These are phyloP conservation scores for Automeris io DNA, from an alignment of 2,888 invertebrate species.

Conservation along the genomic window DNA sequence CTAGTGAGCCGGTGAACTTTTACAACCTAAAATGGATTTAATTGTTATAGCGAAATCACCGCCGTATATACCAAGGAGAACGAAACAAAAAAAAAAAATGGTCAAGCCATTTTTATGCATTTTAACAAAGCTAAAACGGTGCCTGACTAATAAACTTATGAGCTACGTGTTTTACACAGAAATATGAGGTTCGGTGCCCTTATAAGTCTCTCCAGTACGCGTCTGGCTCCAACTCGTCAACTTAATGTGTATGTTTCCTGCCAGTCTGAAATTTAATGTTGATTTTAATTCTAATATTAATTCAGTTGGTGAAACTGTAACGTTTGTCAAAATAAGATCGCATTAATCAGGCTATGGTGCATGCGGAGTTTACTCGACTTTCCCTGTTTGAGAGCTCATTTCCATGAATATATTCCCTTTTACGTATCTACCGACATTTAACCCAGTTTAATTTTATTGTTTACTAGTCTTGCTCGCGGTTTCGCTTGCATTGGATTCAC, in stretches of 20 bases:
- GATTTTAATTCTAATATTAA: conserved; percentile 10
- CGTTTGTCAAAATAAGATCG: background rate
- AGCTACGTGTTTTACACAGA: conserved; percentile 3
- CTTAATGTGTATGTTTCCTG: conserved; percentile 7
- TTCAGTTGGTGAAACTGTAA: conserved; percentile 3
- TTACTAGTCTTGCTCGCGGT: no score
- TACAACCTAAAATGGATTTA: no score
- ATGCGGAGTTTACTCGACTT: background rate
- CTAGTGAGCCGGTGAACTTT: no score
- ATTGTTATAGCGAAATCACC: no score
- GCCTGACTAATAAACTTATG: conserved; percentile 1
- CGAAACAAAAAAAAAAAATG: no score
- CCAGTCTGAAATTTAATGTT: conserved; percentile 9
- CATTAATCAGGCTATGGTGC: background rate
- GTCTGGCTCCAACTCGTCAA: conserved; percentile 3
- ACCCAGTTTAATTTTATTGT: no score
- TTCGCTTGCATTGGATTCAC: no score
- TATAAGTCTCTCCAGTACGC: conserved; percentile 2
- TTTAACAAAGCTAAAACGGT: background rate
- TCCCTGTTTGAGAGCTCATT: background rate
- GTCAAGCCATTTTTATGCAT: no score
- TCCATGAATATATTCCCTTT: background rate
- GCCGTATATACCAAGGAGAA: no score
- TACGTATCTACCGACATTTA: background rate
- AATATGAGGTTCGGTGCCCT: conserved; percentile 2